A percentile compares a stretch with the other conserved stretches of the same genome.
Conservation (phyloP, 2,888 invertebrate species). For the Scaptomyza polygonia region DNA sequence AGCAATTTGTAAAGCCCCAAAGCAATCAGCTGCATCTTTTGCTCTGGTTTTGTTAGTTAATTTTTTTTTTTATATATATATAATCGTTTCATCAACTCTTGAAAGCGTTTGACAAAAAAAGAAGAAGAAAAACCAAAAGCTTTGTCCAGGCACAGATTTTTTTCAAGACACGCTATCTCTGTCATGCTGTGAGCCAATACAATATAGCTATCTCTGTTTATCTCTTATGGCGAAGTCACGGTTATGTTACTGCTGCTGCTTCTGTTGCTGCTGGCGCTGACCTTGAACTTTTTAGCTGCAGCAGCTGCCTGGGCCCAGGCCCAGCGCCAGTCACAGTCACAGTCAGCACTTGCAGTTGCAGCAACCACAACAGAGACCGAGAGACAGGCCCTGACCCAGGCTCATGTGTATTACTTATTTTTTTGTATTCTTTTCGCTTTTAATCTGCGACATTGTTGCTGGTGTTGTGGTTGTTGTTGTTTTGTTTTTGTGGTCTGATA, state of each 20-base stretch:
- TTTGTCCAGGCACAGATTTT: conserved; percentile 17
- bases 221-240: conserved; percentile 43
- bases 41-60: background rate
- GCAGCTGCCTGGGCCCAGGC: conserved; percentile 46
- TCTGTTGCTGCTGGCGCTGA: conserved; percentile 35
- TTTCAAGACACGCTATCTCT: conserved; percentile 12
- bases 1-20: conserved; percentile 40
- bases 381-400: conserved; percentile 61
- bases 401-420: conserved; percentile 13
- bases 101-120: conserved; percentile 23
- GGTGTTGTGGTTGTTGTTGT: conserved; percentile 31
- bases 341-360: conserved; percentile 17
- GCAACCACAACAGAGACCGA: conserved; percentile 18
- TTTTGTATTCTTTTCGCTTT: conserved; percentile 17
- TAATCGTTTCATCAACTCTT: conserved; percentile 41
- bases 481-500: conserved; percentile 51
- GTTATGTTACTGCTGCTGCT: conserved; percentile 50
- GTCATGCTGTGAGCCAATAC: conserved; percentile 1
- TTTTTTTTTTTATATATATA: too few relatives aligned
- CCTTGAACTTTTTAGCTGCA: conserved; percentile 69
- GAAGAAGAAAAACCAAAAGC: background rate
- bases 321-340: conserved; percentile 10
- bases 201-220: conserved; percentile 32
- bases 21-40: conserved; percentile 39
- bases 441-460: conserved; percentile 58